Evolutionary conservation across 2,888 invertebrate species (phyloP), one percentile per base, ranked within the genome.

Genomic region (Drosophila rellima): DNA sequence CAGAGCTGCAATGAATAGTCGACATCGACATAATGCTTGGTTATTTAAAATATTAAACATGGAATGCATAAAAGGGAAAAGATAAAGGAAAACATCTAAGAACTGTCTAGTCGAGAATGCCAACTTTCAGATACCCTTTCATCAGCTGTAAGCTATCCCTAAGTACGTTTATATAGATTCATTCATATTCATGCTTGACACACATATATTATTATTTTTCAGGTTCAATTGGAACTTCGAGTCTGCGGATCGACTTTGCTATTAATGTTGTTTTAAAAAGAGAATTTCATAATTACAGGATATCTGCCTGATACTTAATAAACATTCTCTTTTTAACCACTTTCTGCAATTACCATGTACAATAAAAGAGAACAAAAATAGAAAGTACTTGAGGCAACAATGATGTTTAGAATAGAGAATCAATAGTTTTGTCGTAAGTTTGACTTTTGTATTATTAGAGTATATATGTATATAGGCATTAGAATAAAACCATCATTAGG

Each of bases 1-100:
- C 95, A 74, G 95, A 94, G 91, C 96, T 96, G 93, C 57, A 76
- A 71, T 40, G 48, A 66, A 47, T 51, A 37, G 45, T 15, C 23
- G 13, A 20, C 42, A 35, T 20, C 33, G 10, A 33, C 31, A 45
- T 23, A 47, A 57, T 17, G 15, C 47, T 37, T n/a, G 33, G 33
- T 44, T 56, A 56, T 56, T 23, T 56, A 8, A 31, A 20, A 11
- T 33, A 33, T 11, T 23, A 33, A 31, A 23, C 23, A 56, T 20
- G 40, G 31, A 40, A 40, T 40, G 52, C 39, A 52, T 52, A 52
- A 52, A 40, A n/a, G n/a, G 5, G 10, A 18, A 18, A 54, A 40
- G 29, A 17, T 39, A 15, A 13, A 11, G 33, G 44, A 3, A 23
- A 23, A 33, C 23, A 44, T 11, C 15, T 23, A 33, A 2, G 20